Percentiles rank a stretch among this genome's conserved stretches.
These are phyloP conservation scores for Sinhomidia bicolor DNA, from an alignment of 2,888 invertebrate genomes.

Conservation along the genomic window DNA sequence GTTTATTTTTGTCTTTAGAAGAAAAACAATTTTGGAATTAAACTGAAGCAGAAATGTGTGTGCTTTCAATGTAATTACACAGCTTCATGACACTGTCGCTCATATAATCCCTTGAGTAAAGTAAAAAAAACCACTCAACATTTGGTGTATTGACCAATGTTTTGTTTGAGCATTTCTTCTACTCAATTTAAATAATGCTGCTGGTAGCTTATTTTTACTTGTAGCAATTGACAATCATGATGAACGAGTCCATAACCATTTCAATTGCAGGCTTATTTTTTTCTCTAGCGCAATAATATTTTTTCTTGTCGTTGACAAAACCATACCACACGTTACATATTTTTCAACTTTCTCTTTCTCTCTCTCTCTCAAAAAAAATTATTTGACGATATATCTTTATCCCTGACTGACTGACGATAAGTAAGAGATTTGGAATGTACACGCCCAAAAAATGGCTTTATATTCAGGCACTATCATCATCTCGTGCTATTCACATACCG, in stretches of 20 bases:
- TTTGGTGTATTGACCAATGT: too few species aligned
- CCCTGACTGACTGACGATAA: slow-evolving; percentile 16
- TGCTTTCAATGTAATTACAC: slow-evolving; percentile 26
- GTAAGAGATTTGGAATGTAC: not conserved
- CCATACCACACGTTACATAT: not conserved
- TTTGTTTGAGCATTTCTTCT: too few species aligned
- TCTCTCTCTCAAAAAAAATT: not conserved
- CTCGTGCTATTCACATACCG: not conserved
- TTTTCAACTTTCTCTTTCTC: not conserved
- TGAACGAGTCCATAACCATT: not conserved
- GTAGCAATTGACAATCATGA: not conserved
- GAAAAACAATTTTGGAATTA: slow-evolving; percentile 2
- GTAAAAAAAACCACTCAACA: not conserved
- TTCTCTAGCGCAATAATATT: not conserved
- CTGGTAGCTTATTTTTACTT: too few species aligned
- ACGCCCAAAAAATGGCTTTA: slow-evolving; percentile 5
- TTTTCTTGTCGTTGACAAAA: slow-evolving; percentile 30
- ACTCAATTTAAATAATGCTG: too few species aligned
- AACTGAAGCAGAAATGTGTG: too few species aligned
- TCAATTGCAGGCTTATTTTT: slow-evolving; percentile 36
- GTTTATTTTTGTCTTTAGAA: not conserved
- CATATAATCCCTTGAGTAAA: slow-evolving; percentile 8
- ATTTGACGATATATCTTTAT: slow-evolving; percentile 29
- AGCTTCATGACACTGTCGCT: slow-evolving; percentile 10
- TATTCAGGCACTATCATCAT: not conserved